Base-by-base conservation (phyloP, 2,113 vertebrate genomes). In the Sorex fumeus region DNA sequence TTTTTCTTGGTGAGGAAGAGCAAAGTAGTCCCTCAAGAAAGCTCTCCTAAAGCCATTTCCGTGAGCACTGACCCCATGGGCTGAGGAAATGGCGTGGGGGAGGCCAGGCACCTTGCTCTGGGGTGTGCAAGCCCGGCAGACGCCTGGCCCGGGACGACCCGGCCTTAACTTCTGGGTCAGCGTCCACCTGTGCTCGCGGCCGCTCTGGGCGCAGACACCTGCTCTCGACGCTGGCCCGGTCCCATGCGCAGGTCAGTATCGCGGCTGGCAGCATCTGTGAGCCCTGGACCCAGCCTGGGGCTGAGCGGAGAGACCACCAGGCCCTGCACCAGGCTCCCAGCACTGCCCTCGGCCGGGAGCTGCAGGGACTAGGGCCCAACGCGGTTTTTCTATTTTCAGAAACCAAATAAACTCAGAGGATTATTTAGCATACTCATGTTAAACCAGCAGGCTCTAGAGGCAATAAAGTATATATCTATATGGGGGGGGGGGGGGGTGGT, bases 231-330 rank as follows among this genome's bases (percentile, higher is more conserved):
- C n/a, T n/a, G n/a, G n/a, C n/a, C n/a, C n/a, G n/a, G n/a, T n/a
- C n/a, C n/a, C n/a, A n/a, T n/a, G n/a, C n/a, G n/a, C n/a, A n/a
- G n/a, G n/a, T n/a, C n/a, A n/a, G n/a, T n/a, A n/a, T n/a, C n/a
- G n/a, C n/a, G n/a, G n/a, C n/a, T n/a, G n/a, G n/a, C 40, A 40
- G 40, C 40, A 40, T 3, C 40, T 40, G 40, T 40, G 40, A 40
- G 40, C 40, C 97, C 96, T 93, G 96, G 94, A 87, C 94, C n/a
- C n/a, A n/a, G n/a, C n/a, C 50, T 95, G 94, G 95, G 96, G 89
- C 94, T 97, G 97, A 97, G 96, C 97, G 95, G 96, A 97, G 95
- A 97, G 96, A 97, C 98, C 95, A 96, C 97, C 97, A 96, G 96
- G 97, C 96, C 92, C 96, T 98, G 97, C 98, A 97, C 94, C 93